A percentile compares a stretch with the other conserved stretches of the same genome.
phyloP scores from a whole-genome alignment of 1,140 invertebrate species.

The Nixonia krombeini region DNA sequence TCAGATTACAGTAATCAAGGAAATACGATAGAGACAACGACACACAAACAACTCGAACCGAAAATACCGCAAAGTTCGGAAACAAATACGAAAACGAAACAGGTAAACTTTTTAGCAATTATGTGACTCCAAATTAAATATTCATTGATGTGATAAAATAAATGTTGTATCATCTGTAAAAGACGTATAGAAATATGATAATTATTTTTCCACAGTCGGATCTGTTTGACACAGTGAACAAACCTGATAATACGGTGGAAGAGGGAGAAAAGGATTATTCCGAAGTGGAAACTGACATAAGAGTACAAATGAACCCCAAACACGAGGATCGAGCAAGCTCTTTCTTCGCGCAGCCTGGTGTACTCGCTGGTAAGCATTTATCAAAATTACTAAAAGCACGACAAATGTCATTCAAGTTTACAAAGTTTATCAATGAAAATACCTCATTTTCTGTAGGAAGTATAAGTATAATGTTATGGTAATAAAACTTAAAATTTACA shows the following conservation, averaged over 20 bases:
- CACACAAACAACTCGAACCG: constrained; percentile 59
- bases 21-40: constrained; percentile 61
- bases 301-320: constrained; percentile 83
- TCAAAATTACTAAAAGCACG: too few species aligned
- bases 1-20: constrained; percentile 16
- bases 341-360: constrained; percentile 95
- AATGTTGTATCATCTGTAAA: too few species aligned
- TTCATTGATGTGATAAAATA: too few species aligned
- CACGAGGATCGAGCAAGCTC: constrained; percentile 86
- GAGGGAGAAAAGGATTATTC: too few species aligned
- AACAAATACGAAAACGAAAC: constrained; percentile 54
- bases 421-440: too few species aligned
- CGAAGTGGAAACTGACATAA: too few species aligned
- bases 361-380: constrained; percentile 90
- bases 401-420: too few species aligned
- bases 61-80: constrained; percentile 61
- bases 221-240: constrained; percentile 58
- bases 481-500: constrained; percentile 70
- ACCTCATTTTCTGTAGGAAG: too few species aligned
- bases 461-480: too few species aligned
- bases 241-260: constrained; percentile 61
- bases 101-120: too few species aligned
- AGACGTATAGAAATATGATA: too few species aligned
- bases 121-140: too few species aligned
- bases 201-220: constrained; percentile 49